Evolutionary conservation across 53 echinoderm and acorn worm species (phyloP), one percentile per base, ranked within the genome.

Genomic region (Mesocentrotus franciscanus): DNA sequence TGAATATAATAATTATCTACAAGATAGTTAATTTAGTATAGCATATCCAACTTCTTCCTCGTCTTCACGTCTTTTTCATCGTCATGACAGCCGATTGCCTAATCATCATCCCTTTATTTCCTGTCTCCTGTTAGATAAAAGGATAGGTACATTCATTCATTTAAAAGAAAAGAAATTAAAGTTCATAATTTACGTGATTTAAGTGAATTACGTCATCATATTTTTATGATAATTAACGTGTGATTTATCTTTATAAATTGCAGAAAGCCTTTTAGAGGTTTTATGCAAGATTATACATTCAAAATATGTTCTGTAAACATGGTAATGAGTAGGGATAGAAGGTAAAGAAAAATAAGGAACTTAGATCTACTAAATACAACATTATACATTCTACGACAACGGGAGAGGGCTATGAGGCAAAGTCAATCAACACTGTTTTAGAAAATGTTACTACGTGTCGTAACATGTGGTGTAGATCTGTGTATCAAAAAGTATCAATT

Each of bases 111-210:
- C 27, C 27, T 58, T 58, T 6, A 57, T 27, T 58, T 87, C 9
- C 87, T 87, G 14, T 87, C 87, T 87, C 87, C 87, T 87, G 29
- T 13, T 27, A 57, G 59, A 87, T 27, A 10, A 87, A 85, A 85
- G 56, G 0, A 56, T 49, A 24, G 4, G 56, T 22, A 55, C 8
- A 78, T 18, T 18, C 2, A 22, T 66, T 66, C 22, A 16, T 16
- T 66, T 16, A 66, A 0, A 66, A 66, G 66, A 66, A 18, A 66
- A 49, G 3, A 49, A 2, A 2, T 4, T 5, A 4, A 49, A 49
- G 49, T 6, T 49, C 49, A 6, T 49, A 49, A 49, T 49, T 49
- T 4, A 49, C 6, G 3, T 49, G 49, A 49, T 49, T 49, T 2
- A 4, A 49, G 49, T 49, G 3, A 49, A 49, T 49, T 49, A 5